Evolutionary conservation across 1,140 invertebrate genomes (phyloP).

Genomic region (Conus betulinus): DNA sequence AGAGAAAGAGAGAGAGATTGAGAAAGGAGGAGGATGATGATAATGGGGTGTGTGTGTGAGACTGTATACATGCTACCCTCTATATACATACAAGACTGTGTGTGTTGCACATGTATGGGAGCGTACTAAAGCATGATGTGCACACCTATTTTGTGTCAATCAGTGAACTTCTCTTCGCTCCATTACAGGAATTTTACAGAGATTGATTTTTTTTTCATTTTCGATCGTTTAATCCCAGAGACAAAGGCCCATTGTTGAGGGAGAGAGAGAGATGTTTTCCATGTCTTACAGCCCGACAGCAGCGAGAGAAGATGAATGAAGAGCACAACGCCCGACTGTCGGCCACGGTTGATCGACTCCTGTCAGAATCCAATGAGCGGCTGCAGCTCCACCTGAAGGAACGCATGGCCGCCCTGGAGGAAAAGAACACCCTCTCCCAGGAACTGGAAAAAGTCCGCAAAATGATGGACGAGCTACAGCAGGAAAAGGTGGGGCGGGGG

Average conservation of each 20-base stretch:
- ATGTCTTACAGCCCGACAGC: constrained; percentile 85
- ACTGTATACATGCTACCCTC: neutral
- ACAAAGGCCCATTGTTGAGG: too few species aligned
- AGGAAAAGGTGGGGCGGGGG: constrained; percentile 83
- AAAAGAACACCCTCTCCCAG: constrained; percentile 97
- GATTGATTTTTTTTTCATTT: too few species aligned
- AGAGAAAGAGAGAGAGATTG: too few species aligned
- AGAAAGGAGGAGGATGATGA: too few species aligned
- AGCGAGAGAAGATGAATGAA: constrained; percentile 99
- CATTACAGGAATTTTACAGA: too few species aligned
- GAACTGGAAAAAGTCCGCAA: constrained; percentile 97
- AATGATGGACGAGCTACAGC: constrained; percentile 92
- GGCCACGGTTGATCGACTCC: constrained; percentile 86
- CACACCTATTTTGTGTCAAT: too few species aligned
- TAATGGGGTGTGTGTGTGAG: neutral
- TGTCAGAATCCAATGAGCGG: constrained; percentile 95
- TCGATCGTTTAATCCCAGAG: too few species aligned
- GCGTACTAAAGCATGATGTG: too few species aligned
- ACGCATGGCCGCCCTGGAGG: constrained; percentile 98
- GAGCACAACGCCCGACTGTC: constrained; percentile 98
- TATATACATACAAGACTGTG: neutral
- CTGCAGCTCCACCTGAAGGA: constrained; percentile 99
- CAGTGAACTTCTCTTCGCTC: too few species aligned
- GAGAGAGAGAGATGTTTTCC: too few species aligned
- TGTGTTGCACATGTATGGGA: too few species aligned